Base-by-base conservation (phyloP, 53 echinoderm and acorn worm genomes). In the Zoroaster sp. region DNA sequence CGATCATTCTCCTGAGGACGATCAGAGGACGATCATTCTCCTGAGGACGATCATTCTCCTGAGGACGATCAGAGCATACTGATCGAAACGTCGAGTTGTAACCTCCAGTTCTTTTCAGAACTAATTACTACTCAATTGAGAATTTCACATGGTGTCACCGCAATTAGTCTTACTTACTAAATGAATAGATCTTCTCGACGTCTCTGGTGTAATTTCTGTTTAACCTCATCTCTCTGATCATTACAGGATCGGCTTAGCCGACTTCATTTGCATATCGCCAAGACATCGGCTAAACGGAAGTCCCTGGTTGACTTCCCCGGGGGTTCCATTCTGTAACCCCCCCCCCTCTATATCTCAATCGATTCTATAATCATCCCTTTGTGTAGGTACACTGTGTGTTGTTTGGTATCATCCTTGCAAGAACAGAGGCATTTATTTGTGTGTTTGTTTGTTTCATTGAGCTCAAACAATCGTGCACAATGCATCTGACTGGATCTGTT, bases 211-310 rank as follows among this genome's bases (percentile, higher is more conserved):
- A 5, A 28, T 41, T 44, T 28, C 31, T 69, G 35, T 34, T 36
- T 86, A 28, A 9, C 53, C 63, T 45, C 39, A 38, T 83, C 35
- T 88, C 69, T 91, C 70, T 85, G 63, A 80, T 90, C 35, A 28
- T 83, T 83, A 23, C 94, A 98, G 98, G 98, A 98, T 74, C 95
- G 98, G 9, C 94, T 98, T 44, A 94, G 98, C 51, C 90, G 94
- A 66, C 98, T 98, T 30, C 98, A 98, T 74, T 93, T 94, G 78
- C 95, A 98, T 46, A 95, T 97, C 87, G 91, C 98, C 31, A 94
- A 89, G 76, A 93, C 92, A 68, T 94, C 92, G 5, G 98, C 98
- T n/a, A 95, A 95, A 79, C 87, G 93, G 91, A 98, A 98, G 87
- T 91, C 95, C 5, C 90, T 93, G 36, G 92, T 95, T 18, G 95